Percentiles rank a stretch among this genome's conserved stretches.
Conservation (phyloP, 2,113 vertebrate genomes). For the Drymodes brunneopygia region DNA sequence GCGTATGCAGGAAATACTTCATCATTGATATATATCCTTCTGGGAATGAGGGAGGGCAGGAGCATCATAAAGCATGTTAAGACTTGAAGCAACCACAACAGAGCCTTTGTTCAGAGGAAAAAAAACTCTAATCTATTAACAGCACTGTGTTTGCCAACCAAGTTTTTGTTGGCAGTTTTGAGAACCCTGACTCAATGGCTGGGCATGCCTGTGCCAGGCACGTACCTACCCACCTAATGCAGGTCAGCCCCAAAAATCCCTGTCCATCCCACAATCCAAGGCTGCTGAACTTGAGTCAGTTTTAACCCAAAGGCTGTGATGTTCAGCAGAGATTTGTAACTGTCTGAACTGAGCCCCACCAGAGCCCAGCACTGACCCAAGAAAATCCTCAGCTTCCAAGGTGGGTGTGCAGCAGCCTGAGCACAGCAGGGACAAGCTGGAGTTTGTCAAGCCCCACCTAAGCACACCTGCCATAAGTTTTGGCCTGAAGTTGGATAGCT, state of each 20-base stretch:
- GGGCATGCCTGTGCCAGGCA: not conserved
- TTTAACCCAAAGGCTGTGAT: not conserved
- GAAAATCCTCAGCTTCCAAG: accelerated
- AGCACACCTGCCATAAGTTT: not conserved
- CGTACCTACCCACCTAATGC: accelerated
- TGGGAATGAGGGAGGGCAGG: not conserved
- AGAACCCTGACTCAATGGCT: not conserved
- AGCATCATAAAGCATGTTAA: not conserved
- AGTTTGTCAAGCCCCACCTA: not conserved
- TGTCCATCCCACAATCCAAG: not conserved
- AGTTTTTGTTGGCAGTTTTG: not conserved
- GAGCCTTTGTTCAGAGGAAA: not conserved
- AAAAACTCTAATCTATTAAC: not conserved
- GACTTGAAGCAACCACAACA: not conserved
- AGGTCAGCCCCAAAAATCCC: not conserved
- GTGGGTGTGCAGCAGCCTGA: not conserved
- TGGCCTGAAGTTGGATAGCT: not conserved
- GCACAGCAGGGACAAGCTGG: not conserved
- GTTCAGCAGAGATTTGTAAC: not conserved
- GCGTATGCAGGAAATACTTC: not conserved
- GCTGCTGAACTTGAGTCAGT: not conserved
- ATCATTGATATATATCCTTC: not conserved
- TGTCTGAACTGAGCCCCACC: not conserved
- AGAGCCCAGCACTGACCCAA: not conserved
- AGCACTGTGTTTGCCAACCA: not conserved